Conservation (phyloP, 1,140 invertebrate genomes). For the Laupala kohalensis region DNA sequence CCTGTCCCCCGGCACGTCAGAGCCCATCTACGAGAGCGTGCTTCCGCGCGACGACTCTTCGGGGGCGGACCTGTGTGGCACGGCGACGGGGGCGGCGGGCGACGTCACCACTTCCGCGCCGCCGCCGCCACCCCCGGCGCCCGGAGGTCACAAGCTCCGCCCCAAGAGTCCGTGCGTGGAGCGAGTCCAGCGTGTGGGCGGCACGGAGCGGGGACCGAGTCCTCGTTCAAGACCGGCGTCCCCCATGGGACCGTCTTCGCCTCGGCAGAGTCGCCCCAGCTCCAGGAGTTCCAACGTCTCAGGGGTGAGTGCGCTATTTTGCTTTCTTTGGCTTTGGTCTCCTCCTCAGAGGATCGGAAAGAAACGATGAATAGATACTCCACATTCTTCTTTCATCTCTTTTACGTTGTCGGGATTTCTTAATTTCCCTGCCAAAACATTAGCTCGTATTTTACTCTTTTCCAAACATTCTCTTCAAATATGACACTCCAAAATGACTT, state of each 20-base stretch:
- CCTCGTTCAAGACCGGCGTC: conserved; percentile 26
- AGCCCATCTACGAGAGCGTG: conserved; percentile 76
- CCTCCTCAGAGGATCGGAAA: too few species aligned
- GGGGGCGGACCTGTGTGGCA: conserved; percentile 24
- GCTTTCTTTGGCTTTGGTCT: too few species aligned
- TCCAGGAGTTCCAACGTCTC: conserved; percentile 25
- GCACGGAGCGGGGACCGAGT: conserved; percentile 37
- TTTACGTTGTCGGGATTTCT: too few species aligned
- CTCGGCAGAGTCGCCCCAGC: conserved; percentile 29
- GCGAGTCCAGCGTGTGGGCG: conserved; percentile 25
- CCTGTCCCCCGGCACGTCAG: conserved; percentile 26
- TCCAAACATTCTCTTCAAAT: too few species aligned
- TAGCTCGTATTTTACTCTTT: too few species aligned
- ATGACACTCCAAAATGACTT: too few species aligned
- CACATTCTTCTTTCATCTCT: too few species aligned
- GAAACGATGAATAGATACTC: too few species aligned
- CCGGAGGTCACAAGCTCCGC: conserved; percentile 29
- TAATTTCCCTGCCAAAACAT: too few species aligned
- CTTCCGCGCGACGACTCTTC: conserved; percentile 47
- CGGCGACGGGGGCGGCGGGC: conserved; percentile 35
- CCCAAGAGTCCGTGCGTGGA: conserved; percentile 24
- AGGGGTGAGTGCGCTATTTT: conserved; percentile 15
- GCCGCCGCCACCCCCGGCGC: conserved; percentile 32
- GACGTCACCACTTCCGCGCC: conserved; percentile 44
- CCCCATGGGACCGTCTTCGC: conserved; percentile 27